phyloP scores from a whole-genome alignment of 2,113 vertebrate species.

The Tautogolabrus adspersus region DNA sequence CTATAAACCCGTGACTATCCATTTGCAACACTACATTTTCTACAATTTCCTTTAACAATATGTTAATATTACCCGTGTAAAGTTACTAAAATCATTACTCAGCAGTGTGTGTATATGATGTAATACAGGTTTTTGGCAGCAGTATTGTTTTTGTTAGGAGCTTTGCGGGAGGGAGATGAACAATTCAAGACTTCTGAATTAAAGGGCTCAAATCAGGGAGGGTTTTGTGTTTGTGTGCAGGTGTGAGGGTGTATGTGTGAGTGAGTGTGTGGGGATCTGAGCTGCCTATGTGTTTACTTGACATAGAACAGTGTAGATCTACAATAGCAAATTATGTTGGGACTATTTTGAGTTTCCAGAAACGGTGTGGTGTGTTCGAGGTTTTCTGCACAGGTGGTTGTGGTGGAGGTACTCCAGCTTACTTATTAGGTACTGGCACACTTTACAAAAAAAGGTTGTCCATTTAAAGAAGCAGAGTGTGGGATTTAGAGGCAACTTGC shows the following conservation, averaged over 20 bases:
- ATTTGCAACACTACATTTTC: background rate
- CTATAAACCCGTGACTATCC: background rate
- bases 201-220: slow-evolving; percentile 44
- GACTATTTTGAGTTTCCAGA: too few relatives aligned
- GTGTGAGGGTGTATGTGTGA: background rate
- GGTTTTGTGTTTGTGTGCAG: background rate
- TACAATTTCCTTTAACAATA: background rate
- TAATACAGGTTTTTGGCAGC: slow-evolving; percentile 1
- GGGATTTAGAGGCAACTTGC: background rate
- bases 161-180: slow-evolving; percentile 52
- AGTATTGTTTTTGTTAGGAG: slow-evolving; percentile 11
- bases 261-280: background rate
- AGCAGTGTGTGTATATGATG: background rate
- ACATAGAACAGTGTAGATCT: too few relatives aligned
- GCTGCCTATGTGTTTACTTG: background rate
- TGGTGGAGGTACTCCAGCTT: slow-evolving; percentile 26
- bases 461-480: background rate
- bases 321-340: background rate
- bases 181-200: slow-evolving; percentile 27
- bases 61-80: background rate
- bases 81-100: background rate
- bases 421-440: slow-evolving; percentile 47
- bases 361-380: background rate
- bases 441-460: slow-evolving; percentile 14
- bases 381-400: background rate